Evolutionary conservation across 2,888 invertebrate species (phyloP), one percentile per base, ranked within the genome.

Genomic region (Drosophila kokeensis): DNA sequence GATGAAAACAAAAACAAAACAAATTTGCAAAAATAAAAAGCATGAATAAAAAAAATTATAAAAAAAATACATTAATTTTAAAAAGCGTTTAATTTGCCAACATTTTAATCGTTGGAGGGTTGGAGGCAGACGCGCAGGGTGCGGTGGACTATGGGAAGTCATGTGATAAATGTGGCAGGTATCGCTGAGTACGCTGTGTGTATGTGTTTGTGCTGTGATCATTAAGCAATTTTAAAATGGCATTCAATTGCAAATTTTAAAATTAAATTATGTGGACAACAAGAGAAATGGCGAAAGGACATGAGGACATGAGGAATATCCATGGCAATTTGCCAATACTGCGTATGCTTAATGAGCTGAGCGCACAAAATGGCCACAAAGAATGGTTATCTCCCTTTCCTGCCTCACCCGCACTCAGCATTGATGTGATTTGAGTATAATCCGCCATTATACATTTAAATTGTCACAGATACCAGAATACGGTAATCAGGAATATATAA

Each of bases 11-110:
- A 67, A 60, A 36, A 72, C 72, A 75, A 73, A 70, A 80, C 55
- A 82, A 81, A 86, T 81, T 71, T 76, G 70, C 76, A 79, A 82
- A 76, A 82, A 89, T 74, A 82, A 81, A 75, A 71, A 73, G 73
- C 70, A 65, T 71, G 65, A 78, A 58, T 68, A 72, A 64, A 69
- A 54, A 72, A 85, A 81, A 83, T 70, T 54, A 80, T 71, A 53
- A 71, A 60, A 79, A 87, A 82, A 84, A 81, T 73, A 81, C 85
- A 87, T 89, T 82, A 88, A 85, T 86, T 85, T 86, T 86, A 82
- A 87, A 87, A 87, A 86, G 79, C 84, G 87, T 86, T 86, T 86
- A 82, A 89, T 87, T 87, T 89, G 77, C 79, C 75, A 82, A 70
- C 76, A 79, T 69, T 87, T 83, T 65, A 69, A 86, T 70, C 67